Evolutionary conservation across 2,888 invertebrate genomes (phyloP).

Genomic region (Melanargia galathea): DNA sequence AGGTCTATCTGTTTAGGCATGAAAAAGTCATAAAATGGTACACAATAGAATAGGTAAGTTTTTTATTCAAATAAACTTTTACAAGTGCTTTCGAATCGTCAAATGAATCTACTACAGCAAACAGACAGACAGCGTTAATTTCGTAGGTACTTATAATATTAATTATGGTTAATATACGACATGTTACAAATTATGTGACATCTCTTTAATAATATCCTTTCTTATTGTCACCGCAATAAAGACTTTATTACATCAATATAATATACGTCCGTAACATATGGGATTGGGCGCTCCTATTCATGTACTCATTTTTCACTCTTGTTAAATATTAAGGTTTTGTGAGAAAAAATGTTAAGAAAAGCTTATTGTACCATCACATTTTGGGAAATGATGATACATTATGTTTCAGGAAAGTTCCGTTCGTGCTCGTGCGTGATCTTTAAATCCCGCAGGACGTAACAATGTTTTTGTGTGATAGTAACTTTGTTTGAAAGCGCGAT

Average conservation of each 20-base stretch:
- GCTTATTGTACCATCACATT: conserved; percentile 10
- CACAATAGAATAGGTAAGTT: too few relatives aligned
- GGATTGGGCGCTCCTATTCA: neutral
- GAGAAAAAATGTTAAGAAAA: conserved; percentile 1
- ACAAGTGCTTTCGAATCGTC: too few relatives aligned
- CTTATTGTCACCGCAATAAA: neutral
- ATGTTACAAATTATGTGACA: too few relatives aligned
- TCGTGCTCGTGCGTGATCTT: neutral
- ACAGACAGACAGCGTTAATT: too few relatives aligned
- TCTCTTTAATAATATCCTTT: neutral
- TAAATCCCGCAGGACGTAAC: neutral
- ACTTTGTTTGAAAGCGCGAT: conserved; percentile 4
- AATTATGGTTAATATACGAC: too few relatives aligned
- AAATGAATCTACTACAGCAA: too few relatives aligned
- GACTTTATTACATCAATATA: conserved; percentile 5
- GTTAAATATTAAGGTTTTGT: conserved; percentile 11
- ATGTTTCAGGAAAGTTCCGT: conserved; percentile 1
- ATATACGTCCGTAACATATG: neutral
- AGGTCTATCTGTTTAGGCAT: too few relatives aligned
- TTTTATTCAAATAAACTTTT: too few relatives aligned
- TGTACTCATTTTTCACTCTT: neutral
- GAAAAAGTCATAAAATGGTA: too few relatives aligned
- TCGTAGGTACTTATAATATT: too few relatives aligned
- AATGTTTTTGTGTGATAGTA: neutral
- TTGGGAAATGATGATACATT: conserved; percentile 14